Evolutionary conservation across 2,113 vertebrate genomes (phyloP), one percentile per base, ranked within the genome.

Genomic region (Urocynchramus pylzowi): DNA sequence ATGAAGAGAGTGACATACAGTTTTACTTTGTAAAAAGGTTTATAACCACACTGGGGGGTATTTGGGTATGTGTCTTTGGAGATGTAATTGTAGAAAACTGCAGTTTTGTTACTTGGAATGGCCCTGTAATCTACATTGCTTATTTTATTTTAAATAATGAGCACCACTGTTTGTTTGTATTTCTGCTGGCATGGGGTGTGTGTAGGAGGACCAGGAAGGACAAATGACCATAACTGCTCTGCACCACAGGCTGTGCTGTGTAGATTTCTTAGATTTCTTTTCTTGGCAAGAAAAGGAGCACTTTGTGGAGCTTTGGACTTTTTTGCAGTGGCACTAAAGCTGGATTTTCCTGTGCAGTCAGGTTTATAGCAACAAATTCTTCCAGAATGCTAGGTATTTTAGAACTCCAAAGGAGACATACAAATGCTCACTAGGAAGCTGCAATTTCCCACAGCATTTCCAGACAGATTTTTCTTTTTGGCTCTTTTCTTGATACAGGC

Each of bases 221-320:
- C 23, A 45, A 78, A 54, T 1, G 1, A 35, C 24, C 1, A 0
- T 31, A n/a, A 65, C 3, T 60, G 39, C 33, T 71, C n/a, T 69
- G 42, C 6, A 16, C 53, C 53, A 44, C 27, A 28, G 42, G 45
- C 57, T 13, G 0, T 9, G n/a, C 70, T 15, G 0, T 7, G 28
- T 28, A 60, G 37, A 41, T 54, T 28, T 14, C 45, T 23, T 21
- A 22, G 2, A 33, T 30, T 61, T 87, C 64, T 69, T 53, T 60
- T 28, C 41, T 45, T 22, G 3, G 9, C 49, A 71, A 68, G 41
- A 63, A 78, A 74, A 64, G 16, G 37, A 56, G 37, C 53, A 13
- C 13, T 33, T 93, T 4, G 0, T 16, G 17, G 24, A 69, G 63
- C 35, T 73, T 60, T 56, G 49, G 24, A 67, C 27, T 73, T 76